Evolutionary conservation across 2,113 vertebrate genomes (phyloP), one percentile per base, ranked within the genome.

Genomic region (Hiodon alosoides): DNA sequence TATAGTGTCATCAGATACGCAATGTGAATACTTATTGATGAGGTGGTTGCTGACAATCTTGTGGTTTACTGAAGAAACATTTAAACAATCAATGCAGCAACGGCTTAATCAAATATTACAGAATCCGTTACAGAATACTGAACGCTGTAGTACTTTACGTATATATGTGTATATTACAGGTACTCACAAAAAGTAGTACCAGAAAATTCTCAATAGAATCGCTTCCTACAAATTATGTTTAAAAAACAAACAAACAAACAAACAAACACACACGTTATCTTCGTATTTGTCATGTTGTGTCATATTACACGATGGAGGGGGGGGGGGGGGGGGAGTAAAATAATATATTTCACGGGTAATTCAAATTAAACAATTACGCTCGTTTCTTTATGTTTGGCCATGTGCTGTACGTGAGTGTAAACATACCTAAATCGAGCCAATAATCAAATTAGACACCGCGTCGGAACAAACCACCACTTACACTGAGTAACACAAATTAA

Each of bases 341-440:
- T 1, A 31, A 31, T 31, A 31, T 31, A 31, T 31, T 31, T 31
- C 0, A 31, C 31, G 31, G 31, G 31, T 31, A 31, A 31, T 31
- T 48, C 73, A 75, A 46, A 46, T 67, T 31, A 58, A 65, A 75
- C 64, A 75, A 64, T 16, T 68, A 64, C 50, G 67, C 65, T 74
- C 31, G 54, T 9, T 51, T 52, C 13, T 10, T 4, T 68, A 46
- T 74, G 64, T 46, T 31, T 61, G 54, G 9, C 54, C 4, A 4
- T n/a, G 8, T 47, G 5, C 61, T 65, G 50, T 13, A 46, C 13
- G 52, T 65, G 5, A 16, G 60, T 50, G 61, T 3, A 31, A 46
- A 58, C 46, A 16, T 74, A 16, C 46, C 73, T 53, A 48, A 57
- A 50, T 31, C 73, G 53, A 74, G 55, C 50, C 31, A 16, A 50